Evolutionary conservation across 64 coral and sea anemone species (phyloP), one percentile per base, ranked within the genome.

Genomic region (Pocillopora damicornis): DNA sequence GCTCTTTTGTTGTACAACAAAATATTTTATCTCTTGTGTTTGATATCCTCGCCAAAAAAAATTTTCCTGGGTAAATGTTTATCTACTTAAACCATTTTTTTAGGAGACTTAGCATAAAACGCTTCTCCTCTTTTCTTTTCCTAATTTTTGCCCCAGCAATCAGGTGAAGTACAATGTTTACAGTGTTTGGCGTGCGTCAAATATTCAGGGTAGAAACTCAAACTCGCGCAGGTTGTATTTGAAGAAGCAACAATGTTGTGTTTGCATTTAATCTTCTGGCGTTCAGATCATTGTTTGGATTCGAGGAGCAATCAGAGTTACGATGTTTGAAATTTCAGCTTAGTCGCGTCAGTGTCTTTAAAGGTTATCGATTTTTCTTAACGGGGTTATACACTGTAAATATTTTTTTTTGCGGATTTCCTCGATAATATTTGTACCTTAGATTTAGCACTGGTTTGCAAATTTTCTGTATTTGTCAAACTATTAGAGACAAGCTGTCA

Each of bases 181-280:
- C 11, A 60, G 77, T 79, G 51, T 79, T 59, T 60, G 56, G 26
- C 22, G 77, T 23, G 51, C 60, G 77, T 60, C 58, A 11, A 13
- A 0, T 59, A 1, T 75, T 66, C 12, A 12, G 22, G 10, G 42
- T 7, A 73, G 69, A 20, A 37, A 75, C 13, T 17, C 69, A 75
- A 75, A 51, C n/a, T 2, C 4, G 6, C 20, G 11, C n/a, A 71
- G 22, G 56, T 16, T n/a, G 17, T 61, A 79, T 60, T 79, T 79
- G 77, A 79, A 23, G 22, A 12, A 25, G 17, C 17, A 58, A 59
- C 77, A 79, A 79, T 51, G 42, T 34, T 79, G 77, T 79, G 58
- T 79, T 79, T 79, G 77, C 58, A 79, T 60, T 26, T 23, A 60
- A 51, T 79, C 56, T 12, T 71, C 25, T 71, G 59, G 58, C 56